Evolutionary conservation across 2,113 vertebrate genomes (phyloP).

Genomic region (Orthonyx spaldingii): DNA sequence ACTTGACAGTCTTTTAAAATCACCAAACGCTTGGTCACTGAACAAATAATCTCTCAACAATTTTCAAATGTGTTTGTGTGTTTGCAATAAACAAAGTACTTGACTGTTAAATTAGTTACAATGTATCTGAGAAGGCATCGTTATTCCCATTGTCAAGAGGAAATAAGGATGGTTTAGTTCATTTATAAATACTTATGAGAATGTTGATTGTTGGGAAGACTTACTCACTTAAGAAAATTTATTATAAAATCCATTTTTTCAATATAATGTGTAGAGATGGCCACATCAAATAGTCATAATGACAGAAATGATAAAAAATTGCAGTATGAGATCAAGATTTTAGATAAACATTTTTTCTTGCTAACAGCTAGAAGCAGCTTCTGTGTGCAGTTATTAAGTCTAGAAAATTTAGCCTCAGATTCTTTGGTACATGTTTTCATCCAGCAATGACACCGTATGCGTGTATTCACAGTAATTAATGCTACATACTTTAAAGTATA

Average conservation of each 20-base stretch:
- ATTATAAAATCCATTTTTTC: not conserved
- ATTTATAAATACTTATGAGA: not conserved
- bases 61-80: not conserved
- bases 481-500: not conserved
- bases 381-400: not conserved
- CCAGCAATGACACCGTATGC: not conserved
- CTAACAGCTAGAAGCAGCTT: not conserved
- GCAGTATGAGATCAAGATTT: not conserved
- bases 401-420: not conserved
- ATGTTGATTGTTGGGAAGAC: not conserved
- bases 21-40: not conserved
- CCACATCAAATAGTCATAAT: not conserved
- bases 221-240: not conserved
- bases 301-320: not conserved
- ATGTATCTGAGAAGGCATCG: not conserved
- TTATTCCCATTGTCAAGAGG: not conserved
- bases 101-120: not conserved
- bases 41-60: not conserved
- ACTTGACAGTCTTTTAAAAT: not conserved
- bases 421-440: not conserved
- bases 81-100: not conserved
- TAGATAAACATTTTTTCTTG: not conserved
- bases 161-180: not conserved
- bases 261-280: not conserved
- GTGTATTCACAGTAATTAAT: not conserved